Evolutionary conservation across 2,113 vertebrate species (phyloP).

Genomic region (Aramus guarauna): DNA sequence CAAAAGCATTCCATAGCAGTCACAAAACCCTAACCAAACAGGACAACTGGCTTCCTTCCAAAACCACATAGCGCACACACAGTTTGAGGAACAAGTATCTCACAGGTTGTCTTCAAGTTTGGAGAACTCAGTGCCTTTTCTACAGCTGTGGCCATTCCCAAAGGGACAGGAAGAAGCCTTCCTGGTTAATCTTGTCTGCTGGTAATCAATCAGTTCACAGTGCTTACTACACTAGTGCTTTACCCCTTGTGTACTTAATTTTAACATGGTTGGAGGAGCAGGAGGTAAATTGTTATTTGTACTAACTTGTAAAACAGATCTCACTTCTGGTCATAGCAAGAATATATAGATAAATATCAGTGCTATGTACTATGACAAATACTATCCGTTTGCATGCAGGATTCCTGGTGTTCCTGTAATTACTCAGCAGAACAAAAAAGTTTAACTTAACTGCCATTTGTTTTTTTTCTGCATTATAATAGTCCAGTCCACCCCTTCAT

Average conservation of each 20-base stretch:
- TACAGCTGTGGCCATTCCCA: neutral
- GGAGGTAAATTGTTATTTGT: neutral
- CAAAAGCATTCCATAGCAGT: neutral
- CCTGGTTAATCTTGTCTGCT: neutral
- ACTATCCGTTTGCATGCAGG: fast-evolving
- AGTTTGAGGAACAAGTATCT: neutral
- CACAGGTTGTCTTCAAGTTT: neutral
- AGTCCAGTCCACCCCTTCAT: neutral
- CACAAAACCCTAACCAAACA: neutral
- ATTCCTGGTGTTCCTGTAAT: neutral
- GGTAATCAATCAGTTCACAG: neutral
- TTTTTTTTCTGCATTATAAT: neutral
- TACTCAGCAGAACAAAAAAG: neutral
- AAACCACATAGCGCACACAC: neutral
- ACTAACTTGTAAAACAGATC: neutral
- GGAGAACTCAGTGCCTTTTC: neutral
- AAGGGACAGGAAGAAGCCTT: neutral
- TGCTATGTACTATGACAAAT: neutral
- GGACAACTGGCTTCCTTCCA: neutral
- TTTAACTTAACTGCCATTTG: neutral
- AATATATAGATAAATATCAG: neutral
- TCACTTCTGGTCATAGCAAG: neutral
- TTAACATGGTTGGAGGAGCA: neutral
- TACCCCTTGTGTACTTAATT: neutral
- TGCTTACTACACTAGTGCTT: neutral